A percentile compares a stretch with the other conserved stretches of the same genome.
Conservation (phyloP, 2,888 invertebrate genomes). For the Agonopterix subpropinquella region DNA sequence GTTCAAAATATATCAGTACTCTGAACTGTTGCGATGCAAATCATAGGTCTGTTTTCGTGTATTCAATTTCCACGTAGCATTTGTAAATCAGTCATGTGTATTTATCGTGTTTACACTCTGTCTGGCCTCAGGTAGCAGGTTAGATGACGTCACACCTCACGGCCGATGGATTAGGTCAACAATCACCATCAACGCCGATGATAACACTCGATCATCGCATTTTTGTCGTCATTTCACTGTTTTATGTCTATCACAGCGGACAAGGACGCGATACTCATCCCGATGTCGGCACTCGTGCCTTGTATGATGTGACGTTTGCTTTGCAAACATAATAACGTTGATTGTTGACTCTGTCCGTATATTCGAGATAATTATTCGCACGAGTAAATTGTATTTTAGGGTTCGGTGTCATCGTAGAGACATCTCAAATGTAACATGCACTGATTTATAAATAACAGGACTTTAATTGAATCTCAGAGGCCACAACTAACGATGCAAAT, state of each 20-base stretch:
- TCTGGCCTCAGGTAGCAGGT: slow-evolving; percentile 34
- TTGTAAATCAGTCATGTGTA: slow-evolving; percentile 9
- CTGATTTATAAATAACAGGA: slow-evolving; percentile 9
- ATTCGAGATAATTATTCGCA: too few relatives aligned
- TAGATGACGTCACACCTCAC: slow-evolving; percentile 32
- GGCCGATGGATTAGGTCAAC: slow-evolving; percentile 40
- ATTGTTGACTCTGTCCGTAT: slow-evolving; percentile 16
- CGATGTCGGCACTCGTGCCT: slow-evolving; percentile 26
- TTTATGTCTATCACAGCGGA: slow-evolving; percentile 31
- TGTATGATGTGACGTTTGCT: slow-evolving; percentile 28
- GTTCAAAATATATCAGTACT: background rate
- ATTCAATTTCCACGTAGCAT: background rate
- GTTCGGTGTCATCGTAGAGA: too few relatives aligned
- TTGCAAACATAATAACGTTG: slow-evolving; percentile 34
- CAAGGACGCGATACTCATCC: slow-evolving; percentile 43
- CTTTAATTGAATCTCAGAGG: slow-evolving; percentile 16
- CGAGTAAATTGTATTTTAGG: too few relatives aligned
- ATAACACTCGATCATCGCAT: slow-evolving; percentile 23
- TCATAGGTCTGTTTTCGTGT: too few relatives aligned
- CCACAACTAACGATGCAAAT: slow-evolving; percentile 40
- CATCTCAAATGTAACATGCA: too few relatives aligned
- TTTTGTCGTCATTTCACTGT: slow-evolving; percentile 8
- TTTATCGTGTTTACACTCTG: slow-evolving; percentile 21
- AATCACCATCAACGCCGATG: slow-evolving; percentile 23
- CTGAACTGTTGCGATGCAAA: too few relatives aligned